phyloP scores from a whole-genome alignment of 2,888 invertebrate genomes.

The Isotomurus palustris region DNA sequence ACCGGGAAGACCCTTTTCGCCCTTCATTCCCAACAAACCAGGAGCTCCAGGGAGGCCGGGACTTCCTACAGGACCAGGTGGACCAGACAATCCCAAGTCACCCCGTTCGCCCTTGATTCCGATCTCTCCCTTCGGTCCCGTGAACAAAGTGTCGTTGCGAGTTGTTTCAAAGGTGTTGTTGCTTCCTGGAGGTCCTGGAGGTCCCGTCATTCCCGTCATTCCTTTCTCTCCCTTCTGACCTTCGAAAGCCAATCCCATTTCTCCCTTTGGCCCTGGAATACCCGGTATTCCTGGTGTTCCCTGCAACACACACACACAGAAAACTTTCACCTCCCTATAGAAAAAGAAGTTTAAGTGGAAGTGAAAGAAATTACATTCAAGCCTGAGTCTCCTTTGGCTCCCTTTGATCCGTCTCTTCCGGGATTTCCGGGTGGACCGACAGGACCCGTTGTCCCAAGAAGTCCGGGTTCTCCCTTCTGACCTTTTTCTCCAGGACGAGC shows the following conservation, averaged over 20 bases:
- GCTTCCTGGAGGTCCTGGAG: slow-evolving; percentile 52
- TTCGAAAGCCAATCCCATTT: slow-evolving; percentile 58
- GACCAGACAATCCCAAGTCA: slow-evolving; percentile 64
- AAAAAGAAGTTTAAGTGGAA: too few species aligned
- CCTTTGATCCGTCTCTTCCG: slow-evolving; percentile 61
- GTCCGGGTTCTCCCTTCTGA: slow-evolving; percentile 72
- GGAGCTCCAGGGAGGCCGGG: slow-evolving; percentile 50
- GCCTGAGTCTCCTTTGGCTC: slow-evolving; percentile 82
- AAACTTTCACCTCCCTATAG: too few species aligned
- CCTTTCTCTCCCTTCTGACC: slow-evolving; percentile 62
- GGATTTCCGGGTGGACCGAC: slow-evolving; percentile 65
- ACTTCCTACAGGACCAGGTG: slow-evolving; percentile 58
- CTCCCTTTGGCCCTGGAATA: slow-evolving; percentile 63
- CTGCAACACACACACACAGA: too few species aligned
- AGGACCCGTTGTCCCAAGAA: slow-evolving; percentile 61
- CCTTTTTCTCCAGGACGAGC: slow-evolving; percentile 68
- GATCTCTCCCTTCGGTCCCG: slow-evolving; percentile 49
- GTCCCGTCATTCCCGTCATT: slow-evolving; percentile 60
- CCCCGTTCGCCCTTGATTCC: slow-evolving; percentile 57
- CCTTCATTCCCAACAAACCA: slow-evolving; percentile 65
- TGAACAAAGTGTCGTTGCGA: slow-evolving; percentile 31
- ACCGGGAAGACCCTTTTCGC: slow-evolving; percentile 84
- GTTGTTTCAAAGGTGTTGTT: slow-evolving; percentile 11
- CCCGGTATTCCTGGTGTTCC: slow-evolving; percentile 68
- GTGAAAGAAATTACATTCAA: slow-evolving; percentile 57